Evolutionary conservation across 2,113 vertebrate species (phyloP), one percentile per base, ranked within the genome.

Genomic region (Neodon shergylaensis): DNA sequence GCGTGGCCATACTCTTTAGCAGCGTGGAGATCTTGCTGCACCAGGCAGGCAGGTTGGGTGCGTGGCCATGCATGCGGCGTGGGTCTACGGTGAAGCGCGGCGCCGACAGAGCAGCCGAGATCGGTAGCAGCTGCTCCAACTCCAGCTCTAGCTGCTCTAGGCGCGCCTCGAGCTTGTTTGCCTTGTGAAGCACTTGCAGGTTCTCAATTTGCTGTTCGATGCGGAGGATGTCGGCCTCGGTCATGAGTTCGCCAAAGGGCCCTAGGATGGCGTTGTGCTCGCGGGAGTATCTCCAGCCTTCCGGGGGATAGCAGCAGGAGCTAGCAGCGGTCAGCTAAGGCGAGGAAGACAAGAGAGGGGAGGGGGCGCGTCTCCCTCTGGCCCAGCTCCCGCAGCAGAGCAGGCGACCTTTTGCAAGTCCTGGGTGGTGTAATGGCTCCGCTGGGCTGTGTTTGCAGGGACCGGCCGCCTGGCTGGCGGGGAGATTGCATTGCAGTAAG

Each of bases 151-250:
- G 98, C 93, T 98, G 98, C 95, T 98, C 98, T 86, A 99, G 98
- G 95, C 99, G 99, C 33, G 98, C 99, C 98, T 99, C 99, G 31
- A 99, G 99, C 73, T 98, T 99, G 84, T 99, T 99, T 2, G 98
- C 99, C 96, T 99, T 99, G 97, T 99, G 99, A 99, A 99, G 98
- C 91, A 99, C 99, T 95, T 99, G 99, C 84, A 99, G 99, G 97
- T 99, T 99, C 97, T 99, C 99, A 82, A 99, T 99, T 97, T 99
- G 99, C 99, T 99, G 99, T 98, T 99, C 99, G 94, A 99, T 99
- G 91, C 98, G 98, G 95, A 98, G 98, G 82, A 99, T 97, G 95
- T 99, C 99, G 6, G 98, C 98, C 97, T 99, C 99, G 3, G 99
- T 99, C 99, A 99, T 99, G 91, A 99, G 99, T 96, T 99, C 99